phyloP scores from a whole-genome alignment of 2,888 invertebrate genomes.

The Stratiomys singularior region DNA sequence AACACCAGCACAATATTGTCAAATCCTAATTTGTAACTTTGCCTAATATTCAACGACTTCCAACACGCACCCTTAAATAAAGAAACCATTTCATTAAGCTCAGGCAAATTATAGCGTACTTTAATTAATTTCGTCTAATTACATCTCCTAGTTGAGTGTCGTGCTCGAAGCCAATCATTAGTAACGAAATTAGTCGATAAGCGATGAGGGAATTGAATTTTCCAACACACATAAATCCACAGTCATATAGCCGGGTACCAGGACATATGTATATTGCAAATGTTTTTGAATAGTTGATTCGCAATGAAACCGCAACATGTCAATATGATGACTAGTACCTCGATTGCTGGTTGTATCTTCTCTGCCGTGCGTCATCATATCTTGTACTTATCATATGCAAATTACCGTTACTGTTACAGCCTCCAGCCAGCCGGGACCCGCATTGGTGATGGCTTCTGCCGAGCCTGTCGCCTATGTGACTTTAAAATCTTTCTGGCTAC shows the following conservation, averaged over 20 bases:
- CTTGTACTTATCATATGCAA: conserved; percentile 40
- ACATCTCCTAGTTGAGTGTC: conserved; percentile 3
- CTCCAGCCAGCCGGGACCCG: neutral
- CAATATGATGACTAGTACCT: neutral
- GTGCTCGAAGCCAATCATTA: conserved; percentile 36
- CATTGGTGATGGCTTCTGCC: neutral
- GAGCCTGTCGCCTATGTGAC: neutral
- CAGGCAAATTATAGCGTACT: conserved; percentile 15
- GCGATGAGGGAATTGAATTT: conserved; percentile 23
- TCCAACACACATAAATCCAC: too few species aligned
- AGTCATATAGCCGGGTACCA: neutral
- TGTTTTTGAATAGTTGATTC: neutral
- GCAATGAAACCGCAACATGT: conserved; percentile 14
- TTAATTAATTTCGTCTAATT: conserved; percentile 36
- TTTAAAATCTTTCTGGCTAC: neutral
- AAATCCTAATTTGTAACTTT: neutral
- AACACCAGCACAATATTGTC: too few species aligned
- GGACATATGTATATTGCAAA: neutral
- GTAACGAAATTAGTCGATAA: conserved; percentile 39
- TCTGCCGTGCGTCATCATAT: conserved; percentile 8
- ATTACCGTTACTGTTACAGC: conserved; percentile 14
- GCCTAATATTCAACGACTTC: neutral
- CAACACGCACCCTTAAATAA: conserved; percentile 5
- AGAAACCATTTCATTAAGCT: conserved; percentile 12
- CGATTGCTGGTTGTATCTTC: too few species aligned